A percentile compares a stretch with the other conserved stretches of the same genome.
Conservation (phyloP, 2,888 invertebrate species). For the Tetanocera ferruginea region DNA sequence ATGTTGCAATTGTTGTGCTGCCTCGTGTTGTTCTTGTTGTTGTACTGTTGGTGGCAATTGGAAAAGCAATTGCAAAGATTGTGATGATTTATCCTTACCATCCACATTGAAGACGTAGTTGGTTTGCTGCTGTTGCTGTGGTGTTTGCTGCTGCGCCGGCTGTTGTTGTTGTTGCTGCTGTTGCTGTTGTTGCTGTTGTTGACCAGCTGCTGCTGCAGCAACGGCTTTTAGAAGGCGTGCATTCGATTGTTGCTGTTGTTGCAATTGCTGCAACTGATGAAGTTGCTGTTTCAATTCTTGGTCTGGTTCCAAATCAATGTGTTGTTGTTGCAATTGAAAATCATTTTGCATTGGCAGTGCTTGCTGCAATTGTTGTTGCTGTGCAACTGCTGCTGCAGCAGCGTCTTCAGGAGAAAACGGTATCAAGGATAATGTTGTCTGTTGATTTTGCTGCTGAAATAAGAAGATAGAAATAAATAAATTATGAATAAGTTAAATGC, state of each 20-base stretch:
- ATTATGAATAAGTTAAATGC: too few species aligned
- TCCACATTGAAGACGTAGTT: constrained; percentile 70
- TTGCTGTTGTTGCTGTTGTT: constrained; percentile 52
- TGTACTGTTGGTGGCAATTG: constrained; percentile 66
- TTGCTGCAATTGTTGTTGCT: constrained; percentile 56
- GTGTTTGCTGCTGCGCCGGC: constrained; percentile 48
- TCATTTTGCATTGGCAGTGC: constrained; percentile 62
- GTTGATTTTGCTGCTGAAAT: constrained; percentile 63
- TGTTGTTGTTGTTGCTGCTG: constrained; percentile 58
- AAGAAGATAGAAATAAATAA: neutral
- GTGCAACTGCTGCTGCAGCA: constrained; percentile 52
- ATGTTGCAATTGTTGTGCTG: constrained; percentile 56
- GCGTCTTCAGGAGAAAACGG: constrained; percentile 64
- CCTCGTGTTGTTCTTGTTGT: constrained; percentile 53
- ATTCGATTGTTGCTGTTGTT: constrained; percentile 64
- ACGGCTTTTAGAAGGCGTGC: constrained; percentile 64
- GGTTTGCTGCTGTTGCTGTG: constrained; percentile 59
- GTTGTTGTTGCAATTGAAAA: constrained; percentile 60
- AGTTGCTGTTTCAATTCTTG: constrained; percentile 64
- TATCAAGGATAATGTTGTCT: constrained; percentile 65
- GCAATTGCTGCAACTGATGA: constrained; percentile 55
- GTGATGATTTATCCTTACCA: constrained; percentile 66
- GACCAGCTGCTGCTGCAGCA: constrained; percentile 60
- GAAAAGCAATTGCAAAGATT: constrained; percentile 68
- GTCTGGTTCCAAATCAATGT: constrained; percentile 59